Percentiles rank a stretch among this genome's conserved stretches.
These are phyloP conservation scores for Sinocyclocheilus anophthalmus DNA, from an alignment of 2,113 vertebrate genomes.

Conservation along the genomic window DNA sequence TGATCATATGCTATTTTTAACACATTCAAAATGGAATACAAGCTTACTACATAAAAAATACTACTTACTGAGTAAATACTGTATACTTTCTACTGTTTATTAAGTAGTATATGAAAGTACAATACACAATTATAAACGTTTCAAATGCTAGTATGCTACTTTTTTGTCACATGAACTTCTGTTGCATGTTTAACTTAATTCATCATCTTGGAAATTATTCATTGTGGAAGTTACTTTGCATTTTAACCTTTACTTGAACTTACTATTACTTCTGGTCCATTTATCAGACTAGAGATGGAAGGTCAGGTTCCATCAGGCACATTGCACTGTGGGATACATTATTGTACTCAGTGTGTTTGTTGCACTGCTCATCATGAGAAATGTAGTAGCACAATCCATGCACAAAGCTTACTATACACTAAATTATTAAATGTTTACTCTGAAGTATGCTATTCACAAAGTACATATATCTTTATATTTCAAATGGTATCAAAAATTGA, in stretches of 20 bases:
- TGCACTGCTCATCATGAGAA: background rate
- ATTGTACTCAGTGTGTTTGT: too few species aligned
- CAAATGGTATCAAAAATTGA: background rate
- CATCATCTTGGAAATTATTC: background rate
- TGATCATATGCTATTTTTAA: too few species aligned
- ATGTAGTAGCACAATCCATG: background rate
- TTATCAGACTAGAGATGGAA: too few species aligned
- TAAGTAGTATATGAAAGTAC: background rate
- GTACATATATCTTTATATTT: background rate
- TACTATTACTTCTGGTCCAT: too few species aligned
- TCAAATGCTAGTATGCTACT: background rate
- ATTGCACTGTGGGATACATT: too few species aligned
- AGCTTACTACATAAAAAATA: too few species aligned
- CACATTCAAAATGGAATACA: too few species aligned
- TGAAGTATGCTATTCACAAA: background rate
- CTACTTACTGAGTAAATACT: too few species aligned
- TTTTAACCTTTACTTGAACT: background rate
- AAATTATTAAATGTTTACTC: background rate
- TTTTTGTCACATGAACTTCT: background rate
- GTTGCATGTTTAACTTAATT: background rate
- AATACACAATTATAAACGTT: background rate
- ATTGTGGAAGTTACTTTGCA: background rate
- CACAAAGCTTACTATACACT: background rate
- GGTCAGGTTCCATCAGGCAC: too few species aligned
- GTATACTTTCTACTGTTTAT: too few species aligned